phyloP scores from a whole-genome alignment of 2,797 vertebrate species.

The Bovichtus diacanthus region DNA sequence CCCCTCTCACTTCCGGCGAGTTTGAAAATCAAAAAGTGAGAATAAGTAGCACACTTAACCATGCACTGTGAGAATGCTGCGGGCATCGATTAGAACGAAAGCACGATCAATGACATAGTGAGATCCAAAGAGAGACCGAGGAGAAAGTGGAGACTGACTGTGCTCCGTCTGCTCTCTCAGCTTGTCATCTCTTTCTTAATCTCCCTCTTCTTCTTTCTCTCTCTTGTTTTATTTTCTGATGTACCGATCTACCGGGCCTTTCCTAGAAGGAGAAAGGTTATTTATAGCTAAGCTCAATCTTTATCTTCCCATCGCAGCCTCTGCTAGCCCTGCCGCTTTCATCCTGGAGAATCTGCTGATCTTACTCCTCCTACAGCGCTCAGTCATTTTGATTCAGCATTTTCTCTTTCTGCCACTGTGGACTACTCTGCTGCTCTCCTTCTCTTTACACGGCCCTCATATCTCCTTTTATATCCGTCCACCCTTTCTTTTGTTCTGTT shows the following conservation, averaged over 20 bases:
- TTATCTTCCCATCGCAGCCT: slow-evolving; percentile 45
- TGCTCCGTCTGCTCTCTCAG: slow-evolving; percentile 12
- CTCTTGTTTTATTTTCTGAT: slow-evolving; percentile 38
- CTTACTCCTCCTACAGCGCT: not conserved
- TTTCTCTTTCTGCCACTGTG: not conserved
- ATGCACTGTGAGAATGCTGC: not conserved
- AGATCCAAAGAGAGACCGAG: not conserved
- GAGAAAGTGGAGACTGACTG: not conserved
- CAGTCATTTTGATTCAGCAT: slow-evolving; percentile 18
- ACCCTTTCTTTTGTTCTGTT: slow-evolving; percentile 31
- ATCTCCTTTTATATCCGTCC: not conserved
- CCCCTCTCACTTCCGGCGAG: not conserved
- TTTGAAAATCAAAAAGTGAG: not conserved
- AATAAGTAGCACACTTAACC: not conserved
- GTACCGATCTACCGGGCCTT: not conserved
- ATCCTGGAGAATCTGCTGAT: slow-evolving; percentile 36
- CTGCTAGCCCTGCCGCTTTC: slow-evolving; percentile 18
- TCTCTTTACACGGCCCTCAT: slow-evolving; percentile 10
- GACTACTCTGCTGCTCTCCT: not conserved
- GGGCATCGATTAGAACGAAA: slow-evolving; percentile 11
- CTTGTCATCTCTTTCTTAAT: slow-evolving; percentile 24
- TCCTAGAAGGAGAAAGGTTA: slow-evolving; percentile 40
- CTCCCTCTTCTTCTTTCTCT: slow-evolving; percentile 12
- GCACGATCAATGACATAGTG: not conserved
- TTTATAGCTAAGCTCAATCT: slow-evolving; percentile 42